These are phyloP conservation scores for Eupeodes luniger DNA, from an alignment of 2,888 invertebrate genomes.

Conservation along the genomic window DNA sequence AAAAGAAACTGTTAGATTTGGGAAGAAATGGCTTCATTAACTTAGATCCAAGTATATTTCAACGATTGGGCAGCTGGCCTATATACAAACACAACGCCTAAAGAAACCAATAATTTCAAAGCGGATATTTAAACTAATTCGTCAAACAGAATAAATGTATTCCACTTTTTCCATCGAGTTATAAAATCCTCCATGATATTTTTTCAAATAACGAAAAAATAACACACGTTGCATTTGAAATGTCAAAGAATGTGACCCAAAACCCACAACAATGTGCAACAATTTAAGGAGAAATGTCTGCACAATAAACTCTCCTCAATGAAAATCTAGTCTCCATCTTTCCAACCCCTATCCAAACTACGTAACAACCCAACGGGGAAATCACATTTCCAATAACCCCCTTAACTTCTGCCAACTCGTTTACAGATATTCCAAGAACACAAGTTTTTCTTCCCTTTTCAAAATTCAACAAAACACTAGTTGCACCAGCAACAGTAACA, in stretches of 20 bases:
- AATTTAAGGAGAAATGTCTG: conserved; percentile 35
- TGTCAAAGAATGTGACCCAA: background rate
- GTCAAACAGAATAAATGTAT: no score
- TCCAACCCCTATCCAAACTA: conserved; percentile 24
- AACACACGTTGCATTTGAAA: conserved; percentile 3
- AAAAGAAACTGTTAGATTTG: no score
- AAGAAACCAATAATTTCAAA: no score
- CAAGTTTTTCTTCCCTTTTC: background rate
- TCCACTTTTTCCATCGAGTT: no score
- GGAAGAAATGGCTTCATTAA: no score
- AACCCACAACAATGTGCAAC: conserved; percentile 29
- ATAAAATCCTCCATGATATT: background rate
- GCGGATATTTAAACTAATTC: no score
- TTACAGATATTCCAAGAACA: conserved; percentile 36
- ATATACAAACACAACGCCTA: no score
- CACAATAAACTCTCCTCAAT: background rate
- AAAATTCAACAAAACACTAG: conserved; percentile 44
- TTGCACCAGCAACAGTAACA: conserved; percentile 45
- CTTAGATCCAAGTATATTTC: no score
- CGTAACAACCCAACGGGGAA: conserved; percentile 55
- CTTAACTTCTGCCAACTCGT: conserved; percentile 39
- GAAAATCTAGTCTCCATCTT: conserved; percentile 45
- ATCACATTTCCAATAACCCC: background rate
- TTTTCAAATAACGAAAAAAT: background rate
- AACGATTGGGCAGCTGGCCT: no score